Evolutionary conservation across 1,140 invertebrate genomes (phyloP).

Genomic region (Propsilocerus akamusi): DNA sequence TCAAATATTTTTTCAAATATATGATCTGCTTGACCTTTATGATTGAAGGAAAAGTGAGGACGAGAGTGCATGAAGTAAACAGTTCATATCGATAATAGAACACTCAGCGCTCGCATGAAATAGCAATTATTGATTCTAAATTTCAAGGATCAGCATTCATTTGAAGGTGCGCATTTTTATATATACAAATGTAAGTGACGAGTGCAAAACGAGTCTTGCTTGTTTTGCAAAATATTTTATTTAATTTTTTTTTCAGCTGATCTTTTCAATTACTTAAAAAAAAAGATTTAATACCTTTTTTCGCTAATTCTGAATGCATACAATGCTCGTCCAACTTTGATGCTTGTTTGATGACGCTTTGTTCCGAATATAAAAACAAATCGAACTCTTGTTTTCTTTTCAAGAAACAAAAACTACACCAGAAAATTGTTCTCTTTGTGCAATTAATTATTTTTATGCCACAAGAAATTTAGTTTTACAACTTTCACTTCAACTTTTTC

Average conservation of each 20-base stretch:
- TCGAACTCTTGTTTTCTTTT: neutral
- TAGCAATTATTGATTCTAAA: too few relatives aligned
- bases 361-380: neutral
- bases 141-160: neutral
- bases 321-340: neutral
- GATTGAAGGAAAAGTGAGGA: too few relatives aligned
- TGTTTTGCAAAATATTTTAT: neutral
- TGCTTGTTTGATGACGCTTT: neutral
- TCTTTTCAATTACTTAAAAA: neutral
- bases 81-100: too few relatives aligned
- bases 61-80: too few relatives aligned
- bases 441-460: neutral
- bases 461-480: neutral
- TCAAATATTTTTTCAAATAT: too few relatives aligned
- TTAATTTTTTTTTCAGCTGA: neutral
- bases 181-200: neutral
- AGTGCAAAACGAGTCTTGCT: neutral
- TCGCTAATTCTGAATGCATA: constrained; percentile 1
- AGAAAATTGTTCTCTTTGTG: neutral
- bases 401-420: neutral
- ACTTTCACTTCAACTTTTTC: neutral
- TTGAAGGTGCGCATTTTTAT: neutral
- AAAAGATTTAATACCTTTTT: neutral
- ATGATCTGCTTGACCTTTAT: too few relatives aligned
- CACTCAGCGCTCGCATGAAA: too few relatives aligned